Base-by-base conservation (phyloP, 2,113 vertebrate species). In the Tautogolabrus adspersus region DNA sequence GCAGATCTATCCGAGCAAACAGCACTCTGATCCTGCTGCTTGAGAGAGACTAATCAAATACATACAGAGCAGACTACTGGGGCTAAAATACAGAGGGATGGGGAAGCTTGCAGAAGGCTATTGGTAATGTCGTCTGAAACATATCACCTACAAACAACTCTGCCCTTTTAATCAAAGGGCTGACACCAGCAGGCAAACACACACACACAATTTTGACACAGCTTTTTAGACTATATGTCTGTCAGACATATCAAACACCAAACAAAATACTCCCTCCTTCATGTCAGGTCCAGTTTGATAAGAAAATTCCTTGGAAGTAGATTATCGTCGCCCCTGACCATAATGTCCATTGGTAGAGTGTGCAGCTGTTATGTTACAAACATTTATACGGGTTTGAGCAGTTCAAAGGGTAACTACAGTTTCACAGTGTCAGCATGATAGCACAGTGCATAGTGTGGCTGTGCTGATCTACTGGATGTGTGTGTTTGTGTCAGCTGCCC, bases 141-240 rank as follows among this genome's bases (percentile, higher is more conserved):
- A 82, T 82, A 84, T 87, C 49, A 8, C 87, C 83, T 86, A 69
- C 74, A 88, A 91, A 89, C 83, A 89, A 82, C 77, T 65, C 66
- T 81, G 86, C 51, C 80, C 82, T 86, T 83, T 85, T 82, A 83
- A 92, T 90, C 79, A 90, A 89, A 84, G 77, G 74, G 81, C 60
- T 23, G 49, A 75, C 65, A 77, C 75, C 58, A 64, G 18, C 75
- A 72, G 63, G 66, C 44, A 75, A 26, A 69, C 38, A 56, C 21
- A 23, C 47, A 49, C 34, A 26, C 26, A 26, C 26, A 26, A 2
- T 4, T 26, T 26, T 26, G 30, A 69, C 7, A n/a, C 44, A 58
- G 51, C 23, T 87, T 69, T 73, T 72, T 69, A 69, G 22, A 57
- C 40, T 51, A 37, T 38, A 26, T 6, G 18, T 75, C 47, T 19